Evolutionary conservation across 1,140 invertebrate genomes (phyloP).

Genomic region (Amphibalanus amphitrite): DNA sequence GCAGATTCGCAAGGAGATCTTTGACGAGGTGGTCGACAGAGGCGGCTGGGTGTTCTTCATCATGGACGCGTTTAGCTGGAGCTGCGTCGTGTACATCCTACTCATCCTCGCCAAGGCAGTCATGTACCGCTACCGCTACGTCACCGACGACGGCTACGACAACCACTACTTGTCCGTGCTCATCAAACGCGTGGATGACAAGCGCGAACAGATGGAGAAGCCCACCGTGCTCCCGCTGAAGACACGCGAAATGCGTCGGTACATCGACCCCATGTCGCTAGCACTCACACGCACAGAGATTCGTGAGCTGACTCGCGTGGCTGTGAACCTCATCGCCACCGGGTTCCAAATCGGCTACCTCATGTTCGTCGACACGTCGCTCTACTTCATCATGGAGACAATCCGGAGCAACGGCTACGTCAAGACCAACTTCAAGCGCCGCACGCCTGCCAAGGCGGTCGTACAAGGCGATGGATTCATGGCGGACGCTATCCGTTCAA

Average conservation of each 20-base stretch:
- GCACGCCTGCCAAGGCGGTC: background rate
- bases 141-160: constrained; percentile 49
- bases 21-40: constrained; percentile 1
- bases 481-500: background rate
- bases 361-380: constrained; percentile 48
- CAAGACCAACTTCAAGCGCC: constrained; percentile 27
- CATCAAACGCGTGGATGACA: constrained; percentile 46
- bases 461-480: background rate
- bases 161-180: constrained; percentile 53
- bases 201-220: constrained; percentile 36
- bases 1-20: background rate
- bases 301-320: constrained; percentile 35
- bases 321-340: constrained; percentile 38
- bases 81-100: background rate
- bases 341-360: constrained; percentile 47
- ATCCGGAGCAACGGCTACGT: constrained; percentile 44
- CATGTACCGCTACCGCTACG: constrained; percentile 47
- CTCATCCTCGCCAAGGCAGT: background rate
- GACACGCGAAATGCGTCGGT: constrained; percentile 31
- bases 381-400: constrained; percentile 50
- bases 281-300: constrained; percentile 35
- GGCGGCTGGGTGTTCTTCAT: constrained; percentile 1
- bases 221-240: constrained; percentile 51
- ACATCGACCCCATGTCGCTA: constrained; percentile 32
- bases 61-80: constrained; percentile 3